phyloP scores from a whole-genome alignment of 2,888 invertebrate species.

The Mesorhabditis sp. region DNA sequence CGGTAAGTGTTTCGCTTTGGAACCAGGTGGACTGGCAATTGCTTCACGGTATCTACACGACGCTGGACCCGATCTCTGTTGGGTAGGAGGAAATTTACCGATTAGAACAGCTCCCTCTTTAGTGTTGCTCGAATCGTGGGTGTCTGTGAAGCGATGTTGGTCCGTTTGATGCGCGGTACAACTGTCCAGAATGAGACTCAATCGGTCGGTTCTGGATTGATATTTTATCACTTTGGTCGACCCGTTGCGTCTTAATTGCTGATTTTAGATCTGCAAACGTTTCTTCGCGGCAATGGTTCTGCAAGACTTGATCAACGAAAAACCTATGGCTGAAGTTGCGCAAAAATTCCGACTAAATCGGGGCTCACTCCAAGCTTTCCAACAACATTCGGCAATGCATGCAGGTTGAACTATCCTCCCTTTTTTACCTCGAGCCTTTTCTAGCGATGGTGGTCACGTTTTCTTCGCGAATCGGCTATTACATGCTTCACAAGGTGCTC shows the following conservation, averaged over 20 bases:
- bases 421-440: conserved; percentile 12
- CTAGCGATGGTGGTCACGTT: conserved; percentile 93
- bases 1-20: conserved; percentile 77
- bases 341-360: conserved; percentile 79
- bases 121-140: conserved; percentile 67
- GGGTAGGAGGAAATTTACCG: conserved; percentile 76
- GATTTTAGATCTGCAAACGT: conserved; percentile 56
- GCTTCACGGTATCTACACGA: conserved; percentile 76
- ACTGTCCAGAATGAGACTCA: conserved; percentile 13
- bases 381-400: conserved; percentile 89
- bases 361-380: conserved; percentile 85
- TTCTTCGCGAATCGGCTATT: conserved; percentile 86
- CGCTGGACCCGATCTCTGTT: conserved; percentile 74
- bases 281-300: conserved; percentile 76
- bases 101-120: conserved; percentile 15
- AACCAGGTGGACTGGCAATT: conserved; percentile 71
- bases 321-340: conserved; percentile 74
- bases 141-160: conserved; percentile 74
- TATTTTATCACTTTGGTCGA: not conserved
- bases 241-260: not conserved
- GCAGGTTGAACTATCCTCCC: conserved; percentile 68
- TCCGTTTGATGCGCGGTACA: conserved; percentile 62
- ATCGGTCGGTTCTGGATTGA: conserved; percentile 9
- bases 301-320: conserved; percentile 87
- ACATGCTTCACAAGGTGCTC: conserved; percentile 79